Evolutionary conservation across 1,140 invertebrate species (phyloP).

Genomic region (Pseudomyrmex sp.): DNA sequence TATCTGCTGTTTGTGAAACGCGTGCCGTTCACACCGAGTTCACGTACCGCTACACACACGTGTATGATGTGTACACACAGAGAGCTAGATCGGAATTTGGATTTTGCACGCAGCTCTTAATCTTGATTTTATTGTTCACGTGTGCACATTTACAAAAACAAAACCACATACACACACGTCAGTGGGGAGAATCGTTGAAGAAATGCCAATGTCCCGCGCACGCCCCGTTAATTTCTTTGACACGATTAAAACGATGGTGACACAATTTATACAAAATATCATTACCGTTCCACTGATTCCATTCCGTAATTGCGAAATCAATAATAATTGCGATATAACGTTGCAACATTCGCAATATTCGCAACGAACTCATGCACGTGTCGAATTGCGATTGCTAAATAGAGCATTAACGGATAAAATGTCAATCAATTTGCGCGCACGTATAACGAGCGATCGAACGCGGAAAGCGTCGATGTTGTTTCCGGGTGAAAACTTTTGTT

Average conservation of each 20-base stretch:
- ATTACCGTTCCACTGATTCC: no score
- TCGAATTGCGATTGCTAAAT: neutral
- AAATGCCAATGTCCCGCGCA: no score
- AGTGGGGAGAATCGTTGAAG: no score
- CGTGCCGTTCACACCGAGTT: conserved; percentile 10
- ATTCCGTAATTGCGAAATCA: no score
- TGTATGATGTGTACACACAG: no score
- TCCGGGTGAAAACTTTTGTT: neutral
- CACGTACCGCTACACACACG: no score
- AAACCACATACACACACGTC: no score
- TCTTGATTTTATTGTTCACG: neutral
- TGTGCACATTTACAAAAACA: no score
- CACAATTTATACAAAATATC: no score
- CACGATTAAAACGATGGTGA: no score
- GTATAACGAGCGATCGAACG: neutral
- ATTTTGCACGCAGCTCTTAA: neutral
- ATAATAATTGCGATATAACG: neutral
- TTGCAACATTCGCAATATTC: neutral
- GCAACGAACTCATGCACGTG: neutral
- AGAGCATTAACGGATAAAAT: conserved; percentile 41
- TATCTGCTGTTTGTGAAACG: neutral
- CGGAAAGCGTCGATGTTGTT: conserved; percentile 14
- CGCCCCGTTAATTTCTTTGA: no score
- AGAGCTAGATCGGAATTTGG: neutral
- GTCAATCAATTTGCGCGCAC: conserved; percentile 22